Percentiles rank a stretch among this genome's conserved stretches.
phyloP scores from a whole-genome alignment of 2,113 vertebrate genomes.

The Alligator sinensis region DNA sequence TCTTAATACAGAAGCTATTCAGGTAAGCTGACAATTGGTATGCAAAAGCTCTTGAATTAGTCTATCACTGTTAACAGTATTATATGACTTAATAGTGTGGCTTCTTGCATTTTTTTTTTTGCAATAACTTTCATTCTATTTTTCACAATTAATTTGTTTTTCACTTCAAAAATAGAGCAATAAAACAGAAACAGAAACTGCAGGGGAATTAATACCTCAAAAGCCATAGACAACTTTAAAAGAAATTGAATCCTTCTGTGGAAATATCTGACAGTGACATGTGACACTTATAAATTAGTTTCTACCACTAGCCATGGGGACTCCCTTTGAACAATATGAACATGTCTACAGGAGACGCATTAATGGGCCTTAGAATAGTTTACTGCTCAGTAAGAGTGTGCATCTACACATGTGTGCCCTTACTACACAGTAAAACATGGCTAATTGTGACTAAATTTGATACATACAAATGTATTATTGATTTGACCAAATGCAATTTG shows the following conservation, averaged over 20 bases:
- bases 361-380: no score
- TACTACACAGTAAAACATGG: no score
- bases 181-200: neutral
- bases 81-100: neutral
- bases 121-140: neutral
- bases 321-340: conserved; percentile 4
- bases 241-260: neutral
- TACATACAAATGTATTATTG: no score
- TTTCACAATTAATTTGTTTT: neutral
- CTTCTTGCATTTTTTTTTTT: neutral
- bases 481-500: no score
- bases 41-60: neutral
- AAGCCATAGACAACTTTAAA: neutral
- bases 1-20: neutral
- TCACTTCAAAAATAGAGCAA: neutral
- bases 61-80: neutral
- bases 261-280: neutral
- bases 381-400: no score
- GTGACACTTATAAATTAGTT: neutral
- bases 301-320: neutral
- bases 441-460: no score
- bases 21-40: neutral
- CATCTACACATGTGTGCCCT: no score
- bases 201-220: neutral
- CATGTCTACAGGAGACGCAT: neutral